A percentile compares a stretch with the other conserved stretches of the same genome.
phyloP scores from a whole-genome alignment of 2,888 invertebrate species.

The Hydropsyche betteni region DNA sequence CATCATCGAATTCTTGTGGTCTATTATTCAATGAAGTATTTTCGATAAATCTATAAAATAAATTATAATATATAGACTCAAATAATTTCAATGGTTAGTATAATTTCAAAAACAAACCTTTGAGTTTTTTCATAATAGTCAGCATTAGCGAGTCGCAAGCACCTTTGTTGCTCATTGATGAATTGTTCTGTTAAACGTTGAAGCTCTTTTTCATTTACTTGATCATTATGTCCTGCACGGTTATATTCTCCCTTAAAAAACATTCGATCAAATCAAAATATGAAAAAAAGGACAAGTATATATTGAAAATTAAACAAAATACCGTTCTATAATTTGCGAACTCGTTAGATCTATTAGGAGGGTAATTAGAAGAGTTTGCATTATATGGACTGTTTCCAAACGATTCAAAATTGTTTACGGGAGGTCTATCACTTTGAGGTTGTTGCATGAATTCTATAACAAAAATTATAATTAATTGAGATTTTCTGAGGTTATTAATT shows the following conservation, averaged over 20 bases:
- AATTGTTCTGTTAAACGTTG: slow-evolving; percentile 49
- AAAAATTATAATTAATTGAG: neutral
- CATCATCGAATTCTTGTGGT: neutral
- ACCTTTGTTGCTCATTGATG: slow-evolving; percentile 47
- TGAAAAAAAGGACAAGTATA: neutral
- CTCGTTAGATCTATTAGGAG: neutral
- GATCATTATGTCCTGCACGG: neutral
- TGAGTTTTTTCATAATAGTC: slow-evolving; percentile 50
- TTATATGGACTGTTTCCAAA: neutral
- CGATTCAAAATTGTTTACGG: neutral
- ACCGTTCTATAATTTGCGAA: neutral
- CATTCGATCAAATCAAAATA: neutral
- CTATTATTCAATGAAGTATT: slow-evolving; percentile 58
- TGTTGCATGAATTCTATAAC: neutral
- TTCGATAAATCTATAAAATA: slow-evolving; percentile 60
- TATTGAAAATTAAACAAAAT: neutral
- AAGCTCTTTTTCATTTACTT: slow-evolving; percentile 46
- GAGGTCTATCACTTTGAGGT: slow-evolving; percentile 1
- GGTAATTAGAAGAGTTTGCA: neutral
- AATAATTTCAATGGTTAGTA: neutral
- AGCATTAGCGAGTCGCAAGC: slow-evolving; percentile 41
- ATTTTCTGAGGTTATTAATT: neutral
- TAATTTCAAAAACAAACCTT: slow-evolving; percentile 34
- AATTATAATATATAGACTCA: neutral
- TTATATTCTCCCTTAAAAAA: neutral